Conservation (phyloP, 2,888 invertebrate species). For the Colletes collaris region DNA sequence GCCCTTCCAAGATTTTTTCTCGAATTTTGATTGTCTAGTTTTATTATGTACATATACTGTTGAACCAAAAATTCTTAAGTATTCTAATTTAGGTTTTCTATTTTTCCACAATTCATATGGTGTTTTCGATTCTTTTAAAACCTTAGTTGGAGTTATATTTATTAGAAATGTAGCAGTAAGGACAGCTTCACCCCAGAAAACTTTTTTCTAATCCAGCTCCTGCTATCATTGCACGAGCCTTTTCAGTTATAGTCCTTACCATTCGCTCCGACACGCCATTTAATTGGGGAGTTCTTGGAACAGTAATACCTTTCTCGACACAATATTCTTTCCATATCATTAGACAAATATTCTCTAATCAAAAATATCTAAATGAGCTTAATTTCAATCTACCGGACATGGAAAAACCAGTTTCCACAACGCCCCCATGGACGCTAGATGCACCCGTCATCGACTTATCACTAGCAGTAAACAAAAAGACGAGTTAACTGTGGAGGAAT, state of each 20-base stretch:
- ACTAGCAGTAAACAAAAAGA: too few species aligned
- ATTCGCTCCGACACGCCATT: background rate
- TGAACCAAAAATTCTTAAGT: slow-evolving; percentile 4
- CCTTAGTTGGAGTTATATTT: background rate
- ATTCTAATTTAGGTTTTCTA: slow-evolving; percentile 1
- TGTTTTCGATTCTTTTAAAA: background rate
- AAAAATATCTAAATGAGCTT: too few species aligned
- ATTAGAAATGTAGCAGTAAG: too few species aligned
- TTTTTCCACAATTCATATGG: background rate
- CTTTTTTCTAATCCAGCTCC: too few species aligned
- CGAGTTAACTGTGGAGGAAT: too few species aligned
- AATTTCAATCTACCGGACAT: too few species aligned
- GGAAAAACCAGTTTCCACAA: too few species aligned
- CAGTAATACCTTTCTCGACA: background rate
- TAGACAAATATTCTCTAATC: background rate
- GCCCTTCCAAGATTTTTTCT: slow-evolving; percentile 1
- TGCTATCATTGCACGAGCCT: background rate
- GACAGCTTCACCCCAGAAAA: too few species aligned
- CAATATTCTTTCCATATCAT: background rate
- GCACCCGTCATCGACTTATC: too few species aligned
- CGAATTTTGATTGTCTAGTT: slow-evolving; percentile 15
- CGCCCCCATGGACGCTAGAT: too few species aligned
- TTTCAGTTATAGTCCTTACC: background rate
- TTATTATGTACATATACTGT: slow-evolving; percentile 3
- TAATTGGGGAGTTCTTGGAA: background rate